Evolutionary conservation across 2,113 vertebrate genomes (phyloP).

Genomic region (Lipophrys pholis): DNA sequence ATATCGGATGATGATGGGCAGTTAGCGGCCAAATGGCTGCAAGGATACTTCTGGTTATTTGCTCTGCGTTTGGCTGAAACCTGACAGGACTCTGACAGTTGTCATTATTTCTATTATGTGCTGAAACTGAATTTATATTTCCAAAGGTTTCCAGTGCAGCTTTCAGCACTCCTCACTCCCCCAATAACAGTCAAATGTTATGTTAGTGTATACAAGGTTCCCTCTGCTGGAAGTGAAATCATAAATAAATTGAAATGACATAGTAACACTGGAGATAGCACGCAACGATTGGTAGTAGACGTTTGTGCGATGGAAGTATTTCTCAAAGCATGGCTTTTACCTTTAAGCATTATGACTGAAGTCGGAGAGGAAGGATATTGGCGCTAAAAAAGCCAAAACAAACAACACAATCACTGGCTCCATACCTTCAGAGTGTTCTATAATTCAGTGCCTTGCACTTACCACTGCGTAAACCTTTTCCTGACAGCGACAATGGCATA

Average conservation of each 20-base stretch:
- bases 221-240: too few relatives aligned
- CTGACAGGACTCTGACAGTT: neutral
- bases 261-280: too few relatives aligned
- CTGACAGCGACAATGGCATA: slow-evolving; percentile 43
- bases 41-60: neutral
- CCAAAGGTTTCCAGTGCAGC: neutral
- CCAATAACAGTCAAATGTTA: neutral
- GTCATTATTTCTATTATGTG: too few relatives aligned
- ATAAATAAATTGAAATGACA: too few relatives aligned
- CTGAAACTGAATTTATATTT: neutral
- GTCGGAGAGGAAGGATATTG: neutral
- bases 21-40: too few relatives aligned
- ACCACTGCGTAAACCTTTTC: slow-evolving; percentile 24
- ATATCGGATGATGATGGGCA: neutral
- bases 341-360: slow-evolving; percentile 5
- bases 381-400: too few relatives aligned
- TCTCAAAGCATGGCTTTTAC: neutral
- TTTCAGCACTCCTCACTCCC: neutral
- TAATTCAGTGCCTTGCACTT: slow-evolving; percentile 42
- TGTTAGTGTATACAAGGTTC: too few relatives aligned
- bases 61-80: slow-evolving; percentile 1
- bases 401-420: slow-evolving; percentile 16
- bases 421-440: slow-evolving; percentile 28
- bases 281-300: too few relatives aligned
- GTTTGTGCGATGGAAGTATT: neutral